Base-by-base conservation (phyloP, 2,888 invertebrate species). In the Metopia argyrocephala region DNA sequence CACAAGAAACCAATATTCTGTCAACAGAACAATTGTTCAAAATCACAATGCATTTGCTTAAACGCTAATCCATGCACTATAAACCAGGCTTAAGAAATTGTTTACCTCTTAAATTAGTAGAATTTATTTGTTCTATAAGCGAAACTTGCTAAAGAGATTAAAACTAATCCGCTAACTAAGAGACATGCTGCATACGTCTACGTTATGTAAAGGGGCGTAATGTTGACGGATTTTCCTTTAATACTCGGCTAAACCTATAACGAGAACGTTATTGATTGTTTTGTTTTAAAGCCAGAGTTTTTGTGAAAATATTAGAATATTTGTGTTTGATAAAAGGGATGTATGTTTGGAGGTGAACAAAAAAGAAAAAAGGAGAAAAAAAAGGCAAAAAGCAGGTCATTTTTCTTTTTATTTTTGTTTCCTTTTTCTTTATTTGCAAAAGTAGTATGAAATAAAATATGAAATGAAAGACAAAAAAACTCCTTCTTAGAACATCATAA, bases 211-310 rank as follows among this genome's bases (percentile, higher is more conserved):
- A 81, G 86, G 86, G 87, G 87, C 87, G 87, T 86, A 84, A 85
- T 86, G 84, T 87, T 87, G 84, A 86, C 83, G 87, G 87, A 87
- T 87, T 87, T 87, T 85, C 87, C 87, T 86, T 87, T 85, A 87
- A 87, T 86, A 84, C 86, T 73, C 71, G 38, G 31, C 18, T 48
- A 73, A 87, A 87, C 84, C 87, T 84, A 82, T 83, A 84, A 83
- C 82, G 27, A 61, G 61, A 23, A 25, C 31, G 84, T 84, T 84
- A 84, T 82, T 86, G 57, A 85, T 85, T 9, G 31, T 31, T n/a
- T n/a, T n/a, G n/a, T n/a, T n/a, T n/a, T n/a, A n/a, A n/a, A n/a
- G n/a, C n/a, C n/a, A n/a, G n/a, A n/a, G n/a, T n/a, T n/a, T n/a
- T n/a, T n/a, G n/a, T n/a, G n/a, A n/a, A n/a, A n/a, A n/a, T n/a